Evolutionary conservation across 2,888 invertebrate genomes (phyloP).

Genomic region (Tachystola acroxantha): DNA sequence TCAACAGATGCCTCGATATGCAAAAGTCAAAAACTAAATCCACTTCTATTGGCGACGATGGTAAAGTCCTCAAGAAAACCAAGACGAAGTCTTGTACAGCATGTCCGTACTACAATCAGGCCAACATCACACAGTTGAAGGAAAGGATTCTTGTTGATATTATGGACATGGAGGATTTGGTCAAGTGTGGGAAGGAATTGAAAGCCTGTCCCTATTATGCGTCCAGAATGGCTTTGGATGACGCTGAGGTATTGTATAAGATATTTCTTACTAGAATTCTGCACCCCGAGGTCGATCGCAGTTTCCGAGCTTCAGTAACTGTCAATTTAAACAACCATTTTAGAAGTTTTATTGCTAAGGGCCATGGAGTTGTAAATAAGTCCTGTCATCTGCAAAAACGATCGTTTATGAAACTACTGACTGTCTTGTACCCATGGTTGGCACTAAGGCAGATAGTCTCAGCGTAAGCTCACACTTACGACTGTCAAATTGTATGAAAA

Average conservation of each 20-base stretch:
- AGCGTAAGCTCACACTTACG: too few relatives aligned
- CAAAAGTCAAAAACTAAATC: conserved; percentile 81
- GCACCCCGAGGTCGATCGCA: too few relatives aligned
- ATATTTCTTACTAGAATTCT: too few relatives aligned
- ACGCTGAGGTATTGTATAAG: conserved; percentile 82
- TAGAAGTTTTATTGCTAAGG: too few relatives aligned
- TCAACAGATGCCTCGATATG: conserved; percentile 86
- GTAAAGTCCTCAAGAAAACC: conserved; percentile 80
- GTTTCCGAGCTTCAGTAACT: too few relatives aligned
- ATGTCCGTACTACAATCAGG: conserved; percentile 84
- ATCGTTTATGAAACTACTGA: too few relatives aligned
- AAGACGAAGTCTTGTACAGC: conserved; percentile 72
- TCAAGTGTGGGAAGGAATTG: conserved; percentile 80
- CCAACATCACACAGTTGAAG: conserved; percentile 79
- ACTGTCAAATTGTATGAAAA: too few relatives aligned
- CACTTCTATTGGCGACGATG: conserved; percentile 76
- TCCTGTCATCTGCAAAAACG: too few relatives aligned
- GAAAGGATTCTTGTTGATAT: conserved; percentile 83
- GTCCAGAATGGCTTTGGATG: conserved; percentile 86
- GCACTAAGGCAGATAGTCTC: too few relatives aligned
- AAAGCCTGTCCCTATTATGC: conserved; percentile 97
- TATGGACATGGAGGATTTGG: conserved; percentile 93
- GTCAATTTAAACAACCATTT: too few relatives aligned
- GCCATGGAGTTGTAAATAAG: too few relatives aligned
- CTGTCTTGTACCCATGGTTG: too few relatives aligned